A percentile compares a stretch with the other conserved stretches of the same genome.
Conservation (phyloP, 1,140 invertebrate species). For the Glomeris maerens region DNA sequence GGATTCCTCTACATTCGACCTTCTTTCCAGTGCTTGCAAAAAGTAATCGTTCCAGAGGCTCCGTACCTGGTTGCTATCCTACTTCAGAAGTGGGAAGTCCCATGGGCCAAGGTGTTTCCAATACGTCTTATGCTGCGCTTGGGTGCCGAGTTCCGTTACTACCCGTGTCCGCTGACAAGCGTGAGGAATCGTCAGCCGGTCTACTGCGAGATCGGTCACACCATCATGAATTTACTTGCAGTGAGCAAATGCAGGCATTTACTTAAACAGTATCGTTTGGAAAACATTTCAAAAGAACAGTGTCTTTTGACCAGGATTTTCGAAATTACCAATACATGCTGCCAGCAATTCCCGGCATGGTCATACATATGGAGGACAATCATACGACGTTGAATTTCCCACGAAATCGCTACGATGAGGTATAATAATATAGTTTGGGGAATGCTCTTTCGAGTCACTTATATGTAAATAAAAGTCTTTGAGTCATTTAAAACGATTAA, state of each 20-base stretch:
- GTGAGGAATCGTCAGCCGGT: slow-evolving; percentile 60
- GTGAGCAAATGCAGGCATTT: slow-evolving; percentile 31
- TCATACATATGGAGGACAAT: slow-evolving; percentile 71
- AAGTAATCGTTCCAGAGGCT: slow-evolving; percentile 53
- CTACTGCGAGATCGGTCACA: slow-evolving; percentile 76
- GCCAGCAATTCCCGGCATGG: slow-evolving; percentile 56
- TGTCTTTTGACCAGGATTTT: slow-evolving; percentile 46
- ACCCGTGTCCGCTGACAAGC: slow-evolving; percentile 73
- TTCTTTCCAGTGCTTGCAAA: slow-evolving; percentile 67
- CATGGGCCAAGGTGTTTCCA: slow-evolving; percentile 74
- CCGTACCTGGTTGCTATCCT: slow-evolving; percentile 67
- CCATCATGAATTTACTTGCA: slow-evolving; percentile 74
- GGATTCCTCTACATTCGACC: slow-evolving; percentile 71
- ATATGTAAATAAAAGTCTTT: background rate
- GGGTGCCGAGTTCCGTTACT: slow-evolving; percentile 74
- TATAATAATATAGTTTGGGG: slow-evolving; percentile 22
- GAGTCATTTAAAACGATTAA: background rate
- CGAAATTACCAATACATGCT: slow-evolving; percentile 72
- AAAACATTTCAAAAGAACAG: background rate
- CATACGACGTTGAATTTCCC: slow-evolving; percentile 65
- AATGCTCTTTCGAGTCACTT: background rate
- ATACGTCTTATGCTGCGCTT: slow-evolving; percentile 58
- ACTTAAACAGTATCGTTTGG: background rate
- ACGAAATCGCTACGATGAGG: slow-evolving; percentile 64
- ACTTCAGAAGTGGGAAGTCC: slow-evolving; percentile 71